A percentile compares a stretch with the other conserved stretches of the same genome.
phyloP scores from a whole-genome alignment of 2,888 invertebrate species.

The Deroplatys truncata region DNA sequence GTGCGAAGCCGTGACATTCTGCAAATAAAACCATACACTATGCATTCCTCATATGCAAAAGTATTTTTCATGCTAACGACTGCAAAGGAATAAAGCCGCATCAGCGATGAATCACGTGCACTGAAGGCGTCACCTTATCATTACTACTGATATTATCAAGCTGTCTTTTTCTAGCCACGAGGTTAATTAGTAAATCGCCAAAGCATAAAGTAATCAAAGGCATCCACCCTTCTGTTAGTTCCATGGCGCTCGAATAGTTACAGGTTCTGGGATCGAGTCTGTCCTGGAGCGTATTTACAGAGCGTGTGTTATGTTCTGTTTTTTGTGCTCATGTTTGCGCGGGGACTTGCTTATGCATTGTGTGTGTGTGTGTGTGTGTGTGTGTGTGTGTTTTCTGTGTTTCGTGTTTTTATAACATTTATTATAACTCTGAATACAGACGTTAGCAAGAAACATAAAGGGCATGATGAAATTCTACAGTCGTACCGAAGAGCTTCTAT shows the following conservation, averaged over 20 bases:
- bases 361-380: background rate
- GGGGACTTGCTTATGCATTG: background rate
- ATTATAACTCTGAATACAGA: background rate
- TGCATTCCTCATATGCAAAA: no score
- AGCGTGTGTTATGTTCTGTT: background rate
- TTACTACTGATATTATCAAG: background rate
- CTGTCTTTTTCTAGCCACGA: background rate
- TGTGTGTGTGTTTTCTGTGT: background rate
- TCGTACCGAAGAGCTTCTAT: background rate
- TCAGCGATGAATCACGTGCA: background rate
- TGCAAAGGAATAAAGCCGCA: background rate
- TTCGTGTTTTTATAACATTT: background rate
- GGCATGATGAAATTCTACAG: background rate
- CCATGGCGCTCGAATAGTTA: background rate
- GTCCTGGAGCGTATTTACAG: background rate
- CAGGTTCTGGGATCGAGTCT: background rate
- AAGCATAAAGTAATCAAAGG: background rate
- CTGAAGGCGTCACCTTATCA: background rate
- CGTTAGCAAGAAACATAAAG: background rate
- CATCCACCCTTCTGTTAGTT: background rate
- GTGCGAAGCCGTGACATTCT: no score
- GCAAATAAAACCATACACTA: no score
- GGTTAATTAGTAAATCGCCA: background rate
- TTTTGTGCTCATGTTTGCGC: background rate
- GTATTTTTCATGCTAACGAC: background rate